These are phyloP conservation scores for Drosophila kepulauana DNA, from an alignment of 1,140 invertebrate species.

Conservation along the genomic window DNA sequence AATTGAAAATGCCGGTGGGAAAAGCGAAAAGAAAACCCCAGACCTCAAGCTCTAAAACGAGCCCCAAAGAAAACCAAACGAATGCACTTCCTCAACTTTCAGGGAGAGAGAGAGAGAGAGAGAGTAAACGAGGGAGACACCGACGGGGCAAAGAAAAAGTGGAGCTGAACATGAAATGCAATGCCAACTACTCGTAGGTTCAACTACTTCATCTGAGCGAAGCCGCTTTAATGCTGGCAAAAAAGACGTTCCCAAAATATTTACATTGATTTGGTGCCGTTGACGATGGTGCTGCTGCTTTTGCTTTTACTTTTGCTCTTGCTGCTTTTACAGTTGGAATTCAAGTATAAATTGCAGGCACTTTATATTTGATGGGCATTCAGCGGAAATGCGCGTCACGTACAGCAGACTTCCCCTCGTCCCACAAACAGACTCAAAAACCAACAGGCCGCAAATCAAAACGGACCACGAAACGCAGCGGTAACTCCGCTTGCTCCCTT, in stretches of 20 bases:
- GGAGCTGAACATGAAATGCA: constrained; percentile 36
- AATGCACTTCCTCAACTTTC: constrained; percentile 61
- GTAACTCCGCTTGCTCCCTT: too few species aligned
- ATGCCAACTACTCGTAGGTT: constrained; percentile 17
- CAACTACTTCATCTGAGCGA: constrained; percentile 35
- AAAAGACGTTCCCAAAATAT: constrained; percentile 66
- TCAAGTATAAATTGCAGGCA: constrained; percentile 79
- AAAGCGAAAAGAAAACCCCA: constrained; percentile 38
- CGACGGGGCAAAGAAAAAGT: not conserved
- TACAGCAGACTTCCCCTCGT: constrained; percentile 38
- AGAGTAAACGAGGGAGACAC: not conserved
- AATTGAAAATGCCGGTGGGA: constrained; percentile 79
- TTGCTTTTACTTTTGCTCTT: not conserved
- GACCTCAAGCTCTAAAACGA: constrained; percentile 37
- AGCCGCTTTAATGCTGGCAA: constrained; percentile 52
- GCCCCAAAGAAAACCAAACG: constrained; percentile 48
- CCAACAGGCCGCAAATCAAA: constrained; percentile 77
- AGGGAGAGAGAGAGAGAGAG: not conserved
- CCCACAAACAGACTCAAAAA: constrained; percentile 52
- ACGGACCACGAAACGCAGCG: constrained; percentile 36
- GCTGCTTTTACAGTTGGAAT: constrained; percentile 45
- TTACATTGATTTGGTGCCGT: constrained; percentile 72
- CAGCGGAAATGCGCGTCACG: constrained; percentile 77
- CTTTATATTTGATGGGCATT: constrained; percentile 76
- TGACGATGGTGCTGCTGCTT: not conserved